Base-by-base conservation (phyloP, 2,113 vertebrate species). In the Sturnira hondurensis region DNA sequence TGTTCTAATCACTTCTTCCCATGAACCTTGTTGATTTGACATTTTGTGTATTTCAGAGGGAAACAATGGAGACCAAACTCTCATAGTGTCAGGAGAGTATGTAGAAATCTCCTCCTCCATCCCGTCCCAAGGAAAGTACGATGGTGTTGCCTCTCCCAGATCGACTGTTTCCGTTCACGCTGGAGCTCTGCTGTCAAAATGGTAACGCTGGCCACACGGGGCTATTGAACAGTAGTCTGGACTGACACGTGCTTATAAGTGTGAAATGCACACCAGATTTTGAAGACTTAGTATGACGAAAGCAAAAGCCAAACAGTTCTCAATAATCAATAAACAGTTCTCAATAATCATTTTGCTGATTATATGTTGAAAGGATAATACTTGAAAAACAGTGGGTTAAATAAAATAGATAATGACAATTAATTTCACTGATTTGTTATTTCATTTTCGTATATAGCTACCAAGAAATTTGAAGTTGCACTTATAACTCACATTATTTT, bases 11-110 rank as follows among this genome's bases (percentile, higher is more conserved):
- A 82, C 88, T 92, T 90, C 71, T 82, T 78, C 43, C 81, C 47
- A 82, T 36, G 82, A 93, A 88, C 94, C 85, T 91, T 87, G 54
- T 78, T 82, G 76, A 74, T 88, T 33, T 92, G 96, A 97, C 71
- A 86, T 96, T 97, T 94, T 96, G 85, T 97, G 92, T 96, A 87
- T 91, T 96, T 93, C 65, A 77, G 84, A 87, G 38, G 91, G 83
- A 96, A 96, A 96, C 86, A 92, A 77, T 12, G 56, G 56, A 95
- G 50, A 43, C 38, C 10, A 16, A 47, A 84, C 56, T 52, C 68
- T 52, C 68, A n/a, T n/a, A 76, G 93, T 56, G 87, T 80, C 84
- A 96, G 52, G 52, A 71, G 54, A 80, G 52, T 58, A 7, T 67
- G 61, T 26, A 54, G 71, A 77, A 50, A 95, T 77, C 41, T 24